Evolutionary conservation across 1,140 invertebrate genomes (phyloP).

Genomic region (Druon quercuslanigerum): DNA sequence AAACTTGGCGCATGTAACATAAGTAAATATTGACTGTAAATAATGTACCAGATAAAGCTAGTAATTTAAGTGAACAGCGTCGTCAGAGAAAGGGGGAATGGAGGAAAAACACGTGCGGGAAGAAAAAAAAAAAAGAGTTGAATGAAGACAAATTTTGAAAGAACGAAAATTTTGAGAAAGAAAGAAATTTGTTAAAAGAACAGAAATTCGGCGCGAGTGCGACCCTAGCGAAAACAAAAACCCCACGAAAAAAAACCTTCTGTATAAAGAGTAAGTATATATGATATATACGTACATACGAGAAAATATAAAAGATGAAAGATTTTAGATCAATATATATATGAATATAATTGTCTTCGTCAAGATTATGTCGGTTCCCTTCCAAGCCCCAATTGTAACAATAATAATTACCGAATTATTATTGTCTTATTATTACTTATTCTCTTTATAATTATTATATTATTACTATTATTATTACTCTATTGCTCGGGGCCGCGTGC

Average conservation of each 20-base stretch:
- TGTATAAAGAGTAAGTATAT: conserved; percentile 74
- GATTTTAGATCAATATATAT: conserved; percentile 61
- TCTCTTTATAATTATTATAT: conserved; percentile 55
- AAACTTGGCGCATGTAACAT: conserved; percentile 73
- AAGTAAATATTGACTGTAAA: conserved; percentile 77
- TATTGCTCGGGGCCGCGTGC: conserved; percentile 60
- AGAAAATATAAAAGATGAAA: conserved; percentile 47
- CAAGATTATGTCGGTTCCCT: conserved; percentile 2
- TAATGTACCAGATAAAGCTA: conserved; percentile 74
- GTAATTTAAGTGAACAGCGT: conserved; percentile 60
- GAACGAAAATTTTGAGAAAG: conserved; percentile 37
- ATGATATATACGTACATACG: conserved; percentile 47
- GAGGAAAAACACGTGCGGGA: conserved; percentile 11
- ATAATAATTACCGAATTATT: conserved; percentile 59
- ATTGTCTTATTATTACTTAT: conserved; percentile 60
- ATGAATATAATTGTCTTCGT: conserved; percentile 44
- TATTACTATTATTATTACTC: conserved; percentile 52
- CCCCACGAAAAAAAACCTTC: conserved; percentile 70
- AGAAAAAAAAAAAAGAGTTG: conserved; percentile 20
- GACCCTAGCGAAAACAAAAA: conserved; percentile 59
- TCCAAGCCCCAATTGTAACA: conserved; percentile 47
- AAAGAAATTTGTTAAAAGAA: conserved; percentile 35
- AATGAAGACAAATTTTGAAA: conserved; percentile 47
- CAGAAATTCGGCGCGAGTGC: conserved; percentile 43
- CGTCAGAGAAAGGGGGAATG: conserved; percentile 9